These are phyloP conservation scores for Drosophila infuscata DNA, from an alignment of 2,888 invertebrate species.

Conservation along the genomic window DNA sequence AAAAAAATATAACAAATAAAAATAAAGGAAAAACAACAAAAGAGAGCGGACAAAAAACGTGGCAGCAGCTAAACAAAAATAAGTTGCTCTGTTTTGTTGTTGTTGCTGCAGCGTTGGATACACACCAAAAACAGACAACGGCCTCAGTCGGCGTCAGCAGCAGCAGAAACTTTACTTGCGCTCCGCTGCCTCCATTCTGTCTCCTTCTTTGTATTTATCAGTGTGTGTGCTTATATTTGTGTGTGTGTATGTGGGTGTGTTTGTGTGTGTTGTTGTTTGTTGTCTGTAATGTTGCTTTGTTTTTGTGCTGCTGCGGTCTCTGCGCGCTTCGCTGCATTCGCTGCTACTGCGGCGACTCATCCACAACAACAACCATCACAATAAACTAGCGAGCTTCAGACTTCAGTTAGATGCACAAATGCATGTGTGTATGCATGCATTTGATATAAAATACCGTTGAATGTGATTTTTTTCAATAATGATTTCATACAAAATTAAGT, in stretches of 20 bases:
- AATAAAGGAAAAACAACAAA: slow-evolving; percentile 48
- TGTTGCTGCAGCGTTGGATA: slow-evolving; percentile 58
- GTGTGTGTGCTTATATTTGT: slow-evolving; percentile 24
- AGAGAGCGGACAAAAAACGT: slow-evolving; percentile 57
- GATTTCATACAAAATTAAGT: not conserved
- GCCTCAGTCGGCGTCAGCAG: slow-evolving; percentile 49
- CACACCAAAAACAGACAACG: slow-evolving; percentile 67
- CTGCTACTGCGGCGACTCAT: slow-evolving; percentile 32
- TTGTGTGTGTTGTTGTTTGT: slow-evolving; percentile 47
- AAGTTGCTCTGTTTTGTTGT: slow-evolving; percentile 58
- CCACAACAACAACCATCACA: slow-evolving; percentile 23
- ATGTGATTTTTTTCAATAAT: not conserved
- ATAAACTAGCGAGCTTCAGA: slow-evolving; percentile 20
- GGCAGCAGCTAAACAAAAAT: slow-evolving; percentile 73
- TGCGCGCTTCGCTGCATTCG: slow-evolving; percentile 54
- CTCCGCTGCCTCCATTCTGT: slow-evolving; percentile 62
- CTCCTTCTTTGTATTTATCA: slow-evolving; percentile 49
- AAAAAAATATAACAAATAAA: slow-evolving; percentile 22
- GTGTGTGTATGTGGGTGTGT: slow-evolving; percentile 22
- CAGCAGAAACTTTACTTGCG: slow-evolving; percentile 41
- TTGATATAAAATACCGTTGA: slow-evolving; percentile 53
- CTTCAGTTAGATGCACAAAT: slow-evolving; percentile 12
- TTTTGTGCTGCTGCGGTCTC: slow-evolving; percentile 48
- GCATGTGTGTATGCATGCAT: slow-evolving; percentile 10
- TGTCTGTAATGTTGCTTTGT: slow-evolving; percentile 45